Evolutionary conservation across 2,113 vertebrate species (phyloP), one percentile per base, ranked within the genome.

Genomic region (Tachysurus fulvidraco): DNA sequence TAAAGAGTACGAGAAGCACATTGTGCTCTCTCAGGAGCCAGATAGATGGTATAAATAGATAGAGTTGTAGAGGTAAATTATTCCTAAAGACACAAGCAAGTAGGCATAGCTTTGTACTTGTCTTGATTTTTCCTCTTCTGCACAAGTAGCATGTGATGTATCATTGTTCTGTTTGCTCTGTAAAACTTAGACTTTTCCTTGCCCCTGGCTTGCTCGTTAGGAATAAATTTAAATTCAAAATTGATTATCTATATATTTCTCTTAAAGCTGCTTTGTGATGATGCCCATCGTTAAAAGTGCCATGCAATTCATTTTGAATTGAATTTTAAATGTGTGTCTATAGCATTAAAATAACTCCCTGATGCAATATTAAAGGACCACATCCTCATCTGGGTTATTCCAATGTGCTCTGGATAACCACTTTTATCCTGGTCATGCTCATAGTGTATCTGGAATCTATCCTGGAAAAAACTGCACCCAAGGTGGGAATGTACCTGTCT

Each of bases 21-120:
- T 50, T 41, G 30, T 59, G 81, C 64, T 86, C 84, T 88, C 86
- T 50, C 81, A 74, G 46, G 81, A 81, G 54, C 81, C 46, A 83
- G 57, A 83, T 77, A 85, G 74, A 86, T 74, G 84, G 84, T 89
- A 88, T 89, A 89, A 89, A 88, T 85, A 89, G 88, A 86, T 86
- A 44, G 84, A 88, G 55, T 84, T 86, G 87, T 80, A 76, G 78
- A 91, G 88, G 88, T 89, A 88, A 88, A 89, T 90, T 88, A 88
- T 90, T 87, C 87, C 85, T 87, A 85, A 88, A 90, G 84, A 90
- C 84, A 86, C 83, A 44, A 85, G 85, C 30, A 57, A 67, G 77
- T 81, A 60, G 69, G 80, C 44, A 59, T 62, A 64, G 86, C 71
- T 83, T 83, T 71, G 28, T 23, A 64, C 55, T 60, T 82, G 44